Evolutionary conservation across 2,113 vertebrate genomes (phyloP), one percentile per base, ranked within the genome.

Genomic region (Dromaius novaehollandiae): DNA sequence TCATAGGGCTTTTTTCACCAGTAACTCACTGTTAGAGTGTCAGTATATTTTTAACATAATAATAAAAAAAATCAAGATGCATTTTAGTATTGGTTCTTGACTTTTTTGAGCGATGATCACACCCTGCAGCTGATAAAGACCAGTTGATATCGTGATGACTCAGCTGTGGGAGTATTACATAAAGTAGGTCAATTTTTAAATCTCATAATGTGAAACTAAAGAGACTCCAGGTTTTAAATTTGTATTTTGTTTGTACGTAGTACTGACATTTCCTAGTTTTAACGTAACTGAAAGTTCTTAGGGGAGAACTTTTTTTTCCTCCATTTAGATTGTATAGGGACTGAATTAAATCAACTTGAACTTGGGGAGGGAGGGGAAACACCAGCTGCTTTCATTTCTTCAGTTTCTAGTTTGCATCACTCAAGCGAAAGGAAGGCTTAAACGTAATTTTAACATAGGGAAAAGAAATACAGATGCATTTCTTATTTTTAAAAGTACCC

Each of bases 141-240:
- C 91, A 60, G 88, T 96, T 95, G 95, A 95, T 94, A 50, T 48
- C 82, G 68, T 95, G 89, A 94, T 96, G 96, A 96, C 85, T 96
- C 89, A 97, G 87, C 85, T 95, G 94, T 88, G 89, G 85, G 85
- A 95, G 89, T 88, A 94, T 94, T 97, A 91, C 68, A 64, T 96
- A 93, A 97, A 96, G 94, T 89, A 97, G 95, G 96, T 94, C 91
- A 94, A 9, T 83, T 95, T 95, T 88, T 71, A 78, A 75, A 89
- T 90, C 68, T 89, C 25, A 3, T 9, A 40, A 51, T 86, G 34
- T 82, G 77, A 93, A 87, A 69, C 71, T 83, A 19, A 91, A 55
- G 71, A 53, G 77, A 81, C 46, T 83, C 44, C 66, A 69, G 34
- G 18, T 80, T 91, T 85, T 80, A 85, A 92, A 65, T 69, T 65